phyloP scores from a whole-genome alignment of 2,888 invertebrate genomes.

The Hemaris fuciformis region DNA sequence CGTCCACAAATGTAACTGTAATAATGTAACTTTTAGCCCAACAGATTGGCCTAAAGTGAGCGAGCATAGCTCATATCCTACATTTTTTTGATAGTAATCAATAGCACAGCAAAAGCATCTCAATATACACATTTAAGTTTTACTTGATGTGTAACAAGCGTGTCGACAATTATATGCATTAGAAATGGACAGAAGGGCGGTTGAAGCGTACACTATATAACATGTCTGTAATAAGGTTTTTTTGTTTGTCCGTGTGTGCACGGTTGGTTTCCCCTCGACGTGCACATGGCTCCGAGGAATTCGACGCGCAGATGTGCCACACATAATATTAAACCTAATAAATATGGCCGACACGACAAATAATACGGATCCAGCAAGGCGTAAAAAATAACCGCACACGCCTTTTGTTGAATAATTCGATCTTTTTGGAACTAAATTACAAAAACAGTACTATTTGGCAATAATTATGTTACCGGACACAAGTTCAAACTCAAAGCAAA shows the following conservation, averaged over 20 bases:
- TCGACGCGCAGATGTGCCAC: constrained; percentile 79
- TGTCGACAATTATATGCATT: constrained; percentile 3
- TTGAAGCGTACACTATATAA: background rate
- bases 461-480: too few species aligned
- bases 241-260: constrained; percentile 52
- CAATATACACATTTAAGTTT: background rate
- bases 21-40: too few species aligned
- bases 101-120: too few species aligned
- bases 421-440: too few species aligned
- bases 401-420: too few species aligned
- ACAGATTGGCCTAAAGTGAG: too few species aligned
- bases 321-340: constrained; percentile 73
- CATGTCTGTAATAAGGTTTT: constrained; percentile 44
- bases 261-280: constrained; percentile 74
- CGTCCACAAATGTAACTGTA: too few species aligned
- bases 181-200: constrained; percentile 5
- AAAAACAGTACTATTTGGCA: too few species aligned
- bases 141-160: background rate
- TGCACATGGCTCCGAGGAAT: constrained; percentile 79
- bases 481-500: too few species aligned
- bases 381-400: background rate
- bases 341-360: constrained; percentile 44
- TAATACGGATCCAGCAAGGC: background rate
- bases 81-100: too few species aligned
- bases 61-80: too few species aligned